Evolutionary conservation across 1,140 invertebrate species (phyloP).

Genomic region (Phenacoccus solenopsis): DNA sequence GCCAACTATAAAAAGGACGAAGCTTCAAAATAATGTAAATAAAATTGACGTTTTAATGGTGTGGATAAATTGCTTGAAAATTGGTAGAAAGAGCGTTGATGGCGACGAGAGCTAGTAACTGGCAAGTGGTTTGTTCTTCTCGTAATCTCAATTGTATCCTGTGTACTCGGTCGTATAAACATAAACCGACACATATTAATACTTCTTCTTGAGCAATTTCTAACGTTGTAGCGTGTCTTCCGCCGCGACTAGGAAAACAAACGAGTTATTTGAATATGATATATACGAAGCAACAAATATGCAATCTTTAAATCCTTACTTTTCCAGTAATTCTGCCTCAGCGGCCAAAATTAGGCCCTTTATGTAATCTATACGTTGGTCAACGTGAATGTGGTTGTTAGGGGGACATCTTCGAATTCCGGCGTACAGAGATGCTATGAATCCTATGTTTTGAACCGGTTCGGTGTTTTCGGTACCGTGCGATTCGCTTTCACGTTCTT

Average conservation of each 20-base stretch:
- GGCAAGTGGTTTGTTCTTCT: conserved; percentile 81
- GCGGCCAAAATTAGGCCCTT: conserved; percentile 70
- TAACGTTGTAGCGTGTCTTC: conserved; percentile 83
- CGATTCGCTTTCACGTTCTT: not conserved
- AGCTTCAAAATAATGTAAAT: too few relatives aligned
- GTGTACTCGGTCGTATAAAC: conserved; percentile 76
- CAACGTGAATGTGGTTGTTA: conserved; percentile 75
- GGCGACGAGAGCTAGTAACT: conserved; percentile 75
- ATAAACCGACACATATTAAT: conserved; percentile 80
- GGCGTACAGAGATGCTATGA: conserved; percentile 68
- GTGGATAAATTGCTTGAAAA: too few relatives aligned
- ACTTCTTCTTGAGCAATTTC: conserved; percentile 94
- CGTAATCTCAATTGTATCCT: conserved; percentile 67
- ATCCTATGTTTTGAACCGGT: conserved; percentile 75
- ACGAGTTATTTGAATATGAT: too few relatives aligned
- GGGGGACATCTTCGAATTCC: conserved; percentile 72
- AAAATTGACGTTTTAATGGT: too few relatives aligned
- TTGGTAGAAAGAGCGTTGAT: conserved; percentile 73
- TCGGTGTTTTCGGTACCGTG: not conserved
- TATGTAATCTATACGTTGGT: conserved; percentile 75
- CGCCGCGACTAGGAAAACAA: conserved; percentile 43
- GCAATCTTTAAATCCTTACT: conserved; percentile 34
- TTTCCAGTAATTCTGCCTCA: conserved; percentile 75
- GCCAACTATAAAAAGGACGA: conserved; percentile 44
- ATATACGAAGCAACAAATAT: too few relatives aligned